Evolutionary conservation across 2,888 invertebrate species (phyloP).

Genomic region (Torymus auratus): DNA sequence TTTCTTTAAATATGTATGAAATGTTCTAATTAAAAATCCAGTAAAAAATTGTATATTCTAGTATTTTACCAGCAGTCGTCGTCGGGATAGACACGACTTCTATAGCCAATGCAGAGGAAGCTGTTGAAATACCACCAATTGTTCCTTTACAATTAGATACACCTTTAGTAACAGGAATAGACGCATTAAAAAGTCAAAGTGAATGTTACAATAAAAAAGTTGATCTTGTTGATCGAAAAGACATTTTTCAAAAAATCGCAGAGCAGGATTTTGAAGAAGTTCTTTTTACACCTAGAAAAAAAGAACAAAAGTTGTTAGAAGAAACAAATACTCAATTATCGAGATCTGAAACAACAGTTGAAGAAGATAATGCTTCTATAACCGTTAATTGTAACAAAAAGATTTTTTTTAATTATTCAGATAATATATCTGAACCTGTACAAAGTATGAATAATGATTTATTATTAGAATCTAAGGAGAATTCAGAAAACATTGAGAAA

Average conservation of each 20-base stretch:
- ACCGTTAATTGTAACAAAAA: constrained; percentile 31
- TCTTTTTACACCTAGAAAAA: constrained; percentile 81
- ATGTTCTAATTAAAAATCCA: neutral
- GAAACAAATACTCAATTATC: constrained; percentile 49
- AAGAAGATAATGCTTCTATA: constrained; percentile 28
- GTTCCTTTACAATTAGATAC: constrained; percentile 66
- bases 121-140: constrained; percentile 84
- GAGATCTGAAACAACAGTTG: neutral
- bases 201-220: constrained; percentile 59
- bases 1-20: neutral
- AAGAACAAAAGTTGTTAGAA: constrained; percentile 65
- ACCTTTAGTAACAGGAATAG: constrained; percentile 64
- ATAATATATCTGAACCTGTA: constrained; percentile 65
- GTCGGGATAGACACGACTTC: constrained; percentile 76
- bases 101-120: constrained; percentile 84
- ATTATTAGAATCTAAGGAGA: constrained; percentile 65
- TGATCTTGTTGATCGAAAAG: constrained; percentile 79
- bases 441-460: constrained; percentile 68
- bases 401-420: constrained; percentile 62
- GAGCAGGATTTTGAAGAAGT: constrained; percentile 85
- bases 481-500: constrained; percentile 81
- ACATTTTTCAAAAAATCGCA: constrained; percentile 84
- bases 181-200: constrained; percentile 54
- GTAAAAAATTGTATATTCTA: constrained; percentile 51
- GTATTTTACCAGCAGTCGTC: constrained; percentile 67